Percentiles rank a stretch among this genome's conserved stretches.
Conservation (phyloP, 1,140 invertebrate species). For the Popillia japonica region DNA sequence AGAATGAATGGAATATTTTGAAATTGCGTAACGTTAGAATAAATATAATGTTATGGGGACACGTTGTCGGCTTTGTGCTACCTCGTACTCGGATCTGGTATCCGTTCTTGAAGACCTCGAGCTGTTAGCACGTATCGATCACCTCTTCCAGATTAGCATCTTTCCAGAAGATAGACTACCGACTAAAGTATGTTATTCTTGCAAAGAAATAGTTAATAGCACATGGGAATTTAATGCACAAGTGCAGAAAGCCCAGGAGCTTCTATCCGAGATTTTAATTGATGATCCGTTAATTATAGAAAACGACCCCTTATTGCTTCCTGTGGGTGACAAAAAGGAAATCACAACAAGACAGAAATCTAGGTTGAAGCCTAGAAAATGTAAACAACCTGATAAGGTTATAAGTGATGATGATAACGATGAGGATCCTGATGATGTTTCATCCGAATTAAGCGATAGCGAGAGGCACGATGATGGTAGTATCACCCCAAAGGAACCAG, state of each 20-base stretch:
- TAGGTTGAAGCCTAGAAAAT: slow-evolving; percentile 36
- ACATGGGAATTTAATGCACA: slow-evolving; percentile 56
- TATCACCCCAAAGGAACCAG: slow-evolving; percentile 48
- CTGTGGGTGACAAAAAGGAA: not conserved
- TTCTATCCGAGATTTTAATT: slow-evolving; percentile 46
- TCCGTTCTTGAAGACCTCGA: slow-evolving; percentile 50
- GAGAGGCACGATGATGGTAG: slow-evolving; percentile 57
- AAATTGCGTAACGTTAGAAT: not conserved
- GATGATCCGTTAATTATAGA: slow-evolving; percentile 25
- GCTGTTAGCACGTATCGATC: slow-evolving; percentile 50
- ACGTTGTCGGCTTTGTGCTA: slow-evolving; percentile 65
- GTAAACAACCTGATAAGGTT: slow-evolving; percentile 35
- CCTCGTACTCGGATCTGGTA: slow-evolving; percentile 50
- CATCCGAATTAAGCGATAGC: slow-evolving; percentile 48
- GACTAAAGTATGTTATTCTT: slow-evolving; percentile 51
- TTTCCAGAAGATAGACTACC: slow-evolving; percentile 54
- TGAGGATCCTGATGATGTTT: slow-evolving; percentile 39
- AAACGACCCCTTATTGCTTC: slow-evolving; percentile 8
- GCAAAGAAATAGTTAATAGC: slow-evolving; percentile 54
- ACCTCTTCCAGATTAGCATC: slow-evolving; percentile 55
- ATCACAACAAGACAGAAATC: slow-evolving; percentile 35
- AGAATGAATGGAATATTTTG: not conserved
- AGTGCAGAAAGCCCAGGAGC: slow-evolving; percentile 56
- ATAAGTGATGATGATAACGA: slow-evolving; percentile 37
- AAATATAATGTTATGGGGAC: slow-evolving; percentile 50